Conservation (phyloP, 2,797 vertebrate genomes). For the Gadopsis marmoratus region DNA sequence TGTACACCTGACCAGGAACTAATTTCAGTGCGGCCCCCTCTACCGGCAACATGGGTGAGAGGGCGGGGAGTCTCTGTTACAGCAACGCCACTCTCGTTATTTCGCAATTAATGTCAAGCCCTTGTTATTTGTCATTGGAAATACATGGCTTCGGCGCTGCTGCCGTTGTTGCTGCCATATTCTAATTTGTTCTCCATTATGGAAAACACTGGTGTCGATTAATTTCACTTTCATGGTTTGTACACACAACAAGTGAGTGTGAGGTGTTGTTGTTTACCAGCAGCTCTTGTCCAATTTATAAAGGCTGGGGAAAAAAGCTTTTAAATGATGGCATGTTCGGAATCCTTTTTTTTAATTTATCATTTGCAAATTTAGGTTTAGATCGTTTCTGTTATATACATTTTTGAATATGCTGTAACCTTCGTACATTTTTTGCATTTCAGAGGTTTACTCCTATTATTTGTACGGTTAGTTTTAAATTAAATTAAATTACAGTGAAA, state of each 20-base stretch:
- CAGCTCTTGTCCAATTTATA: slow-evolving; percentile 71
- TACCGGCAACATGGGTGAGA: slow-evolving; percentile 68
- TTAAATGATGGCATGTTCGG: slow-evolving; percentile 42
- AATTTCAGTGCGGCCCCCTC: slow-evolving; percentile 69
- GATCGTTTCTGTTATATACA: neutral
- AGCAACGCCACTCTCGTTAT: slow-evolving; percentile 81
- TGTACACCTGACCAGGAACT: slow-evolving; percentile 83
- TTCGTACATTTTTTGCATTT: neutral
- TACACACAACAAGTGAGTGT: slow-evolving; percentile 82
- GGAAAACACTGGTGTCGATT: slow-evolving; percentile 86
- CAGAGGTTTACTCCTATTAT: neutral
- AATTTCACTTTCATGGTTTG: slow-evolving; percentile 87
- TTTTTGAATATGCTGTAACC: neutral
- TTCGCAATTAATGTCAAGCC: slow-evolving; percentile 88
- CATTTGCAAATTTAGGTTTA: slow-evolving; percentile 8
- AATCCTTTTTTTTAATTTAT: slow-evolving; percentile 9
- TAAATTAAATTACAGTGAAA: slow-evolving; percentile 7
- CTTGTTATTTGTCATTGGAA: slow-evolving; percentile 86
- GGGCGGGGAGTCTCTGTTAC: slow-evolving; percentile 75
- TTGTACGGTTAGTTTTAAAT: neutral
- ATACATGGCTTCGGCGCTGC: slow-evolving; percentile 75
- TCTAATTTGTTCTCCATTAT: slow-evolving; percentile 89
- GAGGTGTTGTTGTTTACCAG: slow-evolving; percentile 81
- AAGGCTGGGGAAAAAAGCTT: slow-evolving; percentile 34
- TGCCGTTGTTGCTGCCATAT: slow-evolving; percentile 85